Evolutionary conservation across 2,888 invertebrate species (phyloP).

Genomic region (Ochlodes sylvanus): DNA sequence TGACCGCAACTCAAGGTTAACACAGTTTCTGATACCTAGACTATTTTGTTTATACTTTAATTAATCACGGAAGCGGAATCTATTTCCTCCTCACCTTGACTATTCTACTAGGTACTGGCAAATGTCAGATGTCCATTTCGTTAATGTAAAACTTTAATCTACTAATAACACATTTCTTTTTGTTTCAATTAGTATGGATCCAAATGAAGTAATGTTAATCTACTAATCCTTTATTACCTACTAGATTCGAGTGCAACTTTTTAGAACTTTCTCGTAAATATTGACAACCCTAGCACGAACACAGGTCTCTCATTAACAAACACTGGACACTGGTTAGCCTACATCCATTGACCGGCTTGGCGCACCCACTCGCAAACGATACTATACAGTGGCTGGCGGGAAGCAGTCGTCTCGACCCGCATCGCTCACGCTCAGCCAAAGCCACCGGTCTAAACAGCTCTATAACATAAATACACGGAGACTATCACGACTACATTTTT

Average conservation of each 20-base stretch:
- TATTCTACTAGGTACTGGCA: not conserved
- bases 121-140: conserved; percentile 4
- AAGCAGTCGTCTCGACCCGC: conserved; percentile 22
- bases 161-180: not conserved
- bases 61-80: conserved; percentile 22
- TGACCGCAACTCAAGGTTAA: not conserved
- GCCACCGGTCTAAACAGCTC: not conserved
- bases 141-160: not conserved
- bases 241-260: not conserved
- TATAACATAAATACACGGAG: not conserved
- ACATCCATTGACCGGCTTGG: conserved; percentile 67
- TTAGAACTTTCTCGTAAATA: not conserved
- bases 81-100: conserved; percentile 15
- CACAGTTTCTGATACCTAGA: not conserved
- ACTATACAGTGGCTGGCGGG: conserved; percentile 39
- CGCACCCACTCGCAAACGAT: conserved; percentile 47
- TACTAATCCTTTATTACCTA: not conserved
- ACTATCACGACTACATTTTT: not conserved
- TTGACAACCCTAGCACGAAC: conserved; percentile 23
- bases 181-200: not conserved
- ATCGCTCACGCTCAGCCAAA: not conserved
- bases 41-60: not conserved
- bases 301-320: conserved; percentile 58
- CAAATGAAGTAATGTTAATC: not conserved
- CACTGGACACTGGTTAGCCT: conserved; percentile 76